Conservation (phyloP, 1,140 invertebrate genomes). For the Mya arenaria region DNA sequence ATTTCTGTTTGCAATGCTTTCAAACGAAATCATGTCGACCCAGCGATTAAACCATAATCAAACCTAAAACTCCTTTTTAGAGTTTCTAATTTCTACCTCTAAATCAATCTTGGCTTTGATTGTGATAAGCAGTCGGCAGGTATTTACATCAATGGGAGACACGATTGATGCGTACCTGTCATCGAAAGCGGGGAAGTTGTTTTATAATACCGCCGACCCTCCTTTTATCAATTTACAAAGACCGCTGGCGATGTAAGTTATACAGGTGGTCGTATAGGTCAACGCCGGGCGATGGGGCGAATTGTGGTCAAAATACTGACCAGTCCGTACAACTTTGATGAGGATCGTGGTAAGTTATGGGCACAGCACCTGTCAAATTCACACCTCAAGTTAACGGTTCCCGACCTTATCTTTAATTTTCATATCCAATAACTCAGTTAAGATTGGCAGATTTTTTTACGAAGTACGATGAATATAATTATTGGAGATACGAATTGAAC, state of each 20-base stretch:
- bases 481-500: too few species aligned
- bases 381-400: constrained; percentile 15
- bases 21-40: constrained; percentile 44
- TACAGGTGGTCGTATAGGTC: too few species aligned
- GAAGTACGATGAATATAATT: too few species aligned
- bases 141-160: constrained; percentile 35
- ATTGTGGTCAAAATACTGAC: too few species aligned
- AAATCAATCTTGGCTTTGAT: constrained; percentile 50
- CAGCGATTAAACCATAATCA: constrained; percentile 50
- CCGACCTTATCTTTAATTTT: too few species aligned
- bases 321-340: too few species aligned
- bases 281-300: too few species aligned
- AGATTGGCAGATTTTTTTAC: too few species aligned
- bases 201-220: constrained; percentile 33
- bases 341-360: constrained; percentile 14
- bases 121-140: constrained; percentile 46
- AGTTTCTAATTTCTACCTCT: constrained; percentile 34
- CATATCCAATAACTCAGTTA: too few species aligned
- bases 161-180: constrained; percentile 39
- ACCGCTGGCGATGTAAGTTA: too few species aligned
- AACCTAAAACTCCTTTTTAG: neutral
- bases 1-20: constrained; percentile 52
- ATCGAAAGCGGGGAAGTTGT: constrained; percentile 24
- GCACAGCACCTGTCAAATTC: neutral
- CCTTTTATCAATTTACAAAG: constrained; percentile 30